Base-by-base conservation (phyloP, 2,113 vertebrate genomes). In the Ellobius talpinus region DNA sequence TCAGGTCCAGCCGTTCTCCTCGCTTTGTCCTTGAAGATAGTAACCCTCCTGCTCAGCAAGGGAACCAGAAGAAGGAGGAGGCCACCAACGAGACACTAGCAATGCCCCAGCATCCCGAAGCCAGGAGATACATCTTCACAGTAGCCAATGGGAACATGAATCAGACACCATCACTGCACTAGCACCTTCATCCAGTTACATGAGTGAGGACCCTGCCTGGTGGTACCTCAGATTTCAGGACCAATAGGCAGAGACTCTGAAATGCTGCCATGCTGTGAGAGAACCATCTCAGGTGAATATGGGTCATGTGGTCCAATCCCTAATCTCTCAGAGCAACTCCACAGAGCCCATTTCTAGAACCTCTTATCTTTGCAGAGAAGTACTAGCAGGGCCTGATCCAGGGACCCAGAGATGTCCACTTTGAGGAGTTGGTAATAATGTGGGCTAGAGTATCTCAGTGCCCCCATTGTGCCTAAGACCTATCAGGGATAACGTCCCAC, bases 401-500 rank as follows among this genome's bases (percentile, higher is more conserved):
- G 10, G 66, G 2, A 21, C 42, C 26, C 33, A 2, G 13, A 42
- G 47, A 4, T 7, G 11, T 50, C 29, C 11, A 65, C 85, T 58
- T 13, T 2, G 17, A 74, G 72, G 4, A 45, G 36, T 23, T 5
- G 73, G 66, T 50, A 39, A n/a, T 29, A 9, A 3, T 0, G 0
- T 7, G 26, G 17, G 63, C 63, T 0, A 33, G 36, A 39, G 14
- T 10, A 47, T 45, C 29, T 33, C 23, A 0, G 23, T 0, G 0
- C 4, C 58, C 29, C 39, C 2, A 5, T 4, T 13, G 50, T 39
- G 23, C 39, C 26, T 77, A 45, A 3, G 7, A 17, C 7, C 36
- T 76, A 10, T 10, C 42, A 4, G 4, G 14, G 8, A 12, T 1
- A 13, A 11, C 33, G 24, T 10, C 21, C 52, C 0, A 1, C 65